Evolutionary conservation across 2,113 vertebrate species (phyloP).

Genomic region (Edolisoma coerulescens): DNA sequence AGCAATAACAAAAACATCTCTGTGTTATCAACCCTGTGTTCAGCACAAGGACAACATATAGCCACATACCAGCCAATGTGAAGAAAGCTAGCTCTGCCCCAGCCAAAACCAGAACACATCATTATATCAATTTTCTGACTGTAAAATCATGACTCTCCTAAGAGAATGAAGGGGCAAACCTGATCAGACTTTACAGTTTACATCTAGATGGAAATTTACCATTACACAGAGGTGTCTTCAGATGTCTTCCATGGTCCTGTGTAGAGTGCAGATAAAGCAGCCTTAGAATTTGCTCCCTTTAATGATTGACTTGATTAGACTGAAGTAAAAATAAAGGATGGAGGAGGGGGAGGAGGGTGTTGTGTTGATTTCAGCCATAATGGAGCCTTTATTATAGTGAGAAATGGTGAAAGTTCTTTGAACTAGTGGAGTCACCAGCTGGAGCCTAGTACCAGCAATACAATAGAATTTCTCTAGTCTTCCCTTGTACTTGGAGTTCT

Average conservation of each 20-base stretch:
- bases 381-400: not conserved
- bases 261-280: not conserved
- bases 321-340: not conserved
- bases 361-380: not conserved
- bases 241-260: not conserved
- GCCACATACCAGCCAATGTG: not conserved
- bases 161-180: not conserved
- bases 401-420: not conserved
- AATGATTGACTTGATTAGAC: not conserved
- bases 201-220: not conserved
- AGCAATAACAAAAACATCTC: not conserved
- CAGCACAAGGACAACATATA: not conserved
- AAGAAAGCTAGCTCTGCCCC: not conserved
- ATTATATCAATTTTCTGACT: not conserved
- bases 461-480: not conserved
- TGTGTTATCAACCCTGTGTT: not conserved
- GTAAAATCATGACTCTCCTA: not conserved
- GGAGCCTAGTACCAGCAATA: not conserved
- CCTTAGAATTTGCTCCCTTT: not conserved
- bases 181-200: not conserved
- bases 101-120: not conserved
- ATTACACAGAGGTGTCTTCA: not conserved
- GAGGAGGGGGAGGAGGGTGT: rapidly evolving
- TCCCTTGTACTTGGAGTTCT: not conserved
- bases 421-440: not conserved